phyloP scores from a whole-genome alignment of 2,888 invertebrate species.

The Drosophila picticornis region DNA sequence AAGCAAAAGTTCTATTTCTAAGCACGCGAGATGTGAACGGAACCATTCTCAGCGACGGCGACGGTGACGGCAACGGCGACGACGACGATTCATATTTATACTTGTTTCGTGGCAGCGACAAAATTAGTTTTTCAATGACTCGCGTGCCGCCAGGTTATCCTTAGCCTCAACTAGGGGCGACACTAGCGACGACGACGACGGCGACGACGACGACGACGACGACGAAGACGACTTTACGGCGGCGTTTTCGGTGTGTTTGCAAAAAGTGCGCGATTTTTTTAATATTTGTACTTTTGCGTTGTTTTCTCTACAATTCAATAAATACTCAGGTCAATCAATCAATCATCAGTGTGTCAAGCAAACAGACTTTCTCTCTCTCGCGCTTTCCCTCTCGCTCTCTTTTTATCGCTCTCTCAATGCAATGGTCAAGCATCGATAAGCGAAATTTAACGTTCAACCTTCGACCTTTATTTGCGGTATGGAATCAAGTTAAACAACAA shows the following conservation, averaged over 20 bases:
- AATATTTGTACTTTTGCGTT: neutral
- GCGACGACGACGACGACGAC: neutral
- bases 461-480: neutral
- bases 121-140: slow-evolving; percentile 85
- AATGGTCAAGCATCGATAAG: neutral
- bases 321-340: neutral
- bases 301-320: neutral
- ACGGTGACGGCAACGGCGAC: slow-evolving; percentile 32
- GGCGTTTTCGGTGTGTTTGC: slow-evolving; percentile 1
- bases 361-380: neutral
- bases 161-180: slow-evolving; percentile 35
- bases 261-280: neutral
- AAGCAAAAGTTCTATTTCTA: slow-evolving; percentile 80
- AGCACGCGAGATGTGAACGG: slow-evolving; percentile 65
- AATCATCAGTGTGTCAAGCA: neutral
- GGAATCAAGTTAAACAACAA: neutral
- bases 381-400: neutral
- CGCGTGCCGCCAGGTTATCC: slow-evolving; percentile 79
- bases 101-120: slow-evolving; percentile 78
- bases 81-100: slow-evolving; percentile 81
- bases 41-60: slow-evolving; percentile 63
- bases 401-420: neutral
- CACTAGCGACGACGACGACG: slow-evolving; percentile 1
- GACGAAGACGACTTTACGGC: neutral
- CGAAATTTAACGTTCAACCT: neutral